A percentile compares a stretch with the other conserved stretches of the same genome.
Conservation (phyloP, 2,888 invertebrate species). For the Nomada fucata region DNA sequence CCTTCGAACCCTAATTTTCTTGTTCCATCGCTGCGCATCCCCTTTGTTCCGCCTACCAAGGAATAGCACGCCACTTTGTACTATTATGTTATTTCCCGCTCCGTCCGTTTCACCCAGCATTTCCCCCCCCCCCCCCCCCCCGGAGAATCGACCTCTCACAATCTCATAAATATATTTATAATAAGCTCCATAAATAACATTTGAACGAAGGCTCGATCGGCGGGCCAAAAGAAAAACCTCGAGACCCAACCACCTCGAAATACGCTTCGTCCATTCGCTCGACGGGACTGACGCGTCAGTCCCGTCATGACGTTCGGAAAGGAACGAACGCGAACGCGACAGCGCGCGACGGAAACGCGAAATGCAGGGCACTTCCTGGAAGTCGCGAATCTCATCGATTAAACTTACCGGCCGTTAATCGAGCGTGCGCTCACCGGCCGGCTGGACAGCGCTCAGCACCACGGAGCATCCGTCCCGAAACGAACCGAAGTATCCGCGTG, state of each 20-base stretch:
- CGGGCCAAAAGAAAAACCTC: too few species aligned
- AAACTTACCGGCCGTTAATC: constrained; percentile 52
- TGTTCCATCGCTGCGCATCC: neutral
- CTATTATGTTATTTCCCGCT: neutral
- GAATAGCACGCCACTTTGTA: constrained; percentile 9
- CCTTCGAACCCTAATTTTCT: constrained; percentile 8
- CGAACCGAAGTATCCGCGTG: constrained; percentile 48
- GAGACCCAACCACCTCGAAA: too few species aligned
- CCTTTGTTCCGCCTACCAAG: neutral
- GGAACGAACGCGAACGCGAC: neutral
- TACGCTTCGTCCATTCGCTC: neutral
- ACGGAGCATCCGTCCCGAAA: constrained; percentile 57
- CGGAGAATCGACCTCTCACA: neutral
- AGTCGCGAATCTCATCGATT: constrained; percentile 43
- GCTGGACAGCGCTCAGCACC: constrained; percentile 31
- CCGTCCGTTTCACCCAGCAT: neutral
- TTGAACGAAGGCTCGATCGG: too few species aligned
- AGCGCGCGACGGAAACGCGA: constrained; percentile 31
- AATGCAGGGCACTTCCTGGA: constrained; percentile 27
- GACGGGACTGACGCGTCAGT: neutral
- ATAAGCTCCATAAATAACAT: too few species aligned
- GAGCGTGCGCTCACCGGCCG: constrained; percentile 30
- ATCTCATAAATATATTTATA: too few species aligned
- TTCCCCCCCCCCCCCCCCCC: too few species aligned
- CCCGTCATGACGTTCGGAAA: too few species aligned